phyloP scores from a whole-genome alignment of 2,888 invertebrate genomes.

The Aspidiotus destructor region DNA sequence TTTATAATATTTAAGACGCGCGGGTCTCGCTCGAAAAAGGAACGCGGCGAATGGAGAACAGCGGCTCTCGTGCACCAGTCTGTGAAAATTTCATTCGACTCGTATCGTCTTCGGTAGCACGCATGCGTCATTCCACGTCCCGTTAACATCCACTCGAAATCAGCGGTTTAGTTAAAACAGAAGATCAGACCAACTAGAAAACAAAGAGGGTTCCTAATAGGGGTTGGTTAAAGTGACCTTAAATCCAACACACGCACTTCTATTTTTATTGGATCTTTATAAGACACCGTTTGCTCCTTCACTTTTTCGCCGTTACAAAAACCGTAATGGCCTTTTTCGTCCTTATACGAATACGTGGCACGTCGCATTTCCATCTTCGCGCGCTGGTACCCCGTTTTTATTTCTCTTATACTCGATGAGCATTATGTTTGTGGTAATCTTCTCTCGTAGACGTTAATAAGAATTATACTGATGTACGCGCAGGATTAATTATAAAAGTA shows the following conservation, averaged over 20 bases:
- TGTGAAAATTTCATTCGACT: no score
- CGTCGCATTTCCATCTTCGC: no score
- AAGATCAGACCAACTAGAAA: constrained; percentile 31
- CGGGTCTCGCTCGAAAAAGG: no score
- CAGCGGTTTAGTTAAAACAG: constrained; percentile 30
- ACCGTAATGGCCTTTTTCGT: not conserved
- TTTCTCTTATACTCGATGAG: no score
- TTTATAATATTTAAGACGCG: not conserved
- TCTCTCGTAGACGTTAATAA: no score
- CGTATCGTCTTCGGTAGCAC: constrained; percentile 1
- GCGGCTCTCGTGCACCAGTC: no score
- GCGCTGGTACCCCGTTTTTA: no score
- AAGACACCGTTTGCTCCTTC: not conserved
- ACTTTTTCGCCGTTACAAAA: not conserved
- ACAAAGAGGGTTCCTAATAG: constrained; percentile 30
- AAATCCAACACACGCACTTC: constrained; percentile 27
- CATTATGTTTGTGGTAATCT: no score
- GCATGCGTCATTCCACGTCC: constrained; percentile 21
- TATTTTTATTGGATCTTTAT: constrained; percentile 32
- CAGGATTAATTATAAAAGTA: no score
- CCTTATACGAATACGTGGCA: no score
- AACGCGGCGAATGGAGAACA: no score
- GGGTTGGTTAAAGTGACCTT: constrained; percentile 32
- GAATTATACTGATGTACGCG: no score
- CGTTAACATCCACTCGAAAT: constrained; percentile 26